Conservation (phyloP, 1,140 invertebrate species). For the Platorchestia sp. region DNA sequence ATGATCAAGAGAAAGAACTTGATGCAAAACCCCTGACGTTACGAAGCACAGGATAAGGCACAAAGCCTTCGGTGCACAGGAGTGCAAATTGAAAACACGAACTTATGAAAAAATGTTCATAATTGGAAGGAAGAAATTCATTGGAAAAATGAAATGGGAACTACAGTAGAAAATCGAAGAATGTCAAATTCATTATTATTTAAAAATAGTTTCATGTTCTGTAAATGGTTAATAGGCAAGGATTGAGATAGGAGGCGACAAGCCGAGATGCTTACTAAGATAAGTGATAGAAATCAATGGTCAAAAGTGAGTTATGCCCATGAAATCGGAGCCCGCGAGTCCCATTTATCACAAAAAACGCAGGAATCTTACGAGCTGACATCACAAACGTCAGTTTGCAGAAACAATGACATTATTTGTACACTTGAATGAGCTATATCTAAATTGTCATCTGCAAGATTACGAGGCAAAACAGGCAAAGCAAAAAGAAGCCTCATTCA, state of each 20-base stretch:
- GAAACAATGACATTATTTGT: background rate
- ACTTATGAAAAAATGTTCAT: background rate
- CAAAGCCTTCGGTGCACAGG: background rate
- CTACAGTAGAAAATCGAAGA: background rate
- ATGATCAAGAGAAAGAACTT: background rate
- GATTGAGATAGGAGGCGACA: too few species aligned
- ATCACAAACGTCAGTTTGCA: background rate
- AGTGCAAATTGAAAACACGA: background rate
- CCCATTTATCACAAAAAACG: background rate
- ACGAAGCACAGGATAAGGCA: background rate
- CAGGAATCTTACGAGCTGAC: background rate
- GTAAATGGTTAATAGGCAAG: background rate
- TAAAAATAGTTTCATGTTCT: background rate
- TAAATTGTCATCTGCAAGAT: background rate
- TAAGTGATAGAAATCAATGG: background rate
- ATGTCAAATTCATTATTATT: background rate
- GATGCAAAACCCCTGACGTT: background rate
- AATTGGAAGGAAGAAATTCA: background rate
- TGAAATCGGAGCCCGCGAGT: background rate
- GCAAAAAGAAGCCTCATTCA: background rate
- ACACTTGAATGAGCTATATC: background rate
- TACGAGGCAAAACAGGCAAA: background rate
- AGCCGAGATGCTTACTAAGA: background rate
- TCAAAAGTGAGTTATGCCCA: background rate
- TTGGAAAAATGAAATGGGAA: background rate